phyloP scores from a whole-genome alignment of 2,113 vertebrate species.

The sheep (Ovis aries) region DNA sequence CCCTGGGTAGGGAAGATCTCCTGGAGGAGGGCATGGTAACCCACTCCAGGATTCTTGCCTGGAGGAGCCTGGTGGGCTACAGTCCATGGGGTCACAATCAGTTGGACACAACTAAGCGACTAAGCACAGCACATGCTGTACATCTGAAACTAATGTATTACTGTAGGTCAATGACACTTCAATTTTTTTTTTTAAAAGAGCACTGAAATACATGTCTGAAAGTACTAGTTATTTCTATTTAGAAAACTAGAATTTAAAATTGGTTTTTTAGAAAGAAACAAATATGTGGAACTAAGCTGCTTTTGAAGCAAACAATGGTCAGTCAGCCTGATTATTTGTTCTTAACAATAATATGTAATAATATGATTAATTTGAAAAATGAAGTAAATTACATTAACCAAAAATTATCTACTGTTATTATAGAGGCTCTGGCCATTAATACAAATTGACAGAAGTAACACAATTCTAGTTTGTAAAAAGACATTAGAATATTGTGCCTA shows the following conservation, averaged over 20 bases:
- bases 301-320: not conserved
- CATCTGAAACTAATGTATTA: not conserved
- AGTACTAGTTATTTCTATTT: not conserved
- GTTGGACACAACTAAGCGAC: not conserved
- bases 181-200: not conserved
- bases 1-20: not conserved
- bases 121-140: not conserved
- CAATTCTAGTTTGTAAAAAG: not conserved
- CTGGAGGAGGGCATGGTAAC: not conserved
- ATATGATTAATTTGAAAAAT: not conserved
- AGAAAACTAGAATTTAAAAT: not conserved
- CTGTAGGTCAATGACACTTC: not conserved
- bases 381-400: not conserved
- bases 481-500: not conserved
- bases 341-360: not conserved
- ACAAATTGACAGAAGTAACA: not conserved
- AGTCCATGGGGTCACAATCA: not conserved
- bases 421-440: not conserved
- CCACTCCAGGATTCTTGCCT: not conserved
- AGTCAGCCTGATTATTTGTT: not conserved
- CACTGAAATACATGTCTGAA: not conserved
- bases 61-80: not conserved
- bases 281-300: not conserved
- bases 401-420: not conserved
- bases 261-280: not conserved